Conservation (phyloP, 2,888 invertebrate species). For the Unio delphinus region DNA sequence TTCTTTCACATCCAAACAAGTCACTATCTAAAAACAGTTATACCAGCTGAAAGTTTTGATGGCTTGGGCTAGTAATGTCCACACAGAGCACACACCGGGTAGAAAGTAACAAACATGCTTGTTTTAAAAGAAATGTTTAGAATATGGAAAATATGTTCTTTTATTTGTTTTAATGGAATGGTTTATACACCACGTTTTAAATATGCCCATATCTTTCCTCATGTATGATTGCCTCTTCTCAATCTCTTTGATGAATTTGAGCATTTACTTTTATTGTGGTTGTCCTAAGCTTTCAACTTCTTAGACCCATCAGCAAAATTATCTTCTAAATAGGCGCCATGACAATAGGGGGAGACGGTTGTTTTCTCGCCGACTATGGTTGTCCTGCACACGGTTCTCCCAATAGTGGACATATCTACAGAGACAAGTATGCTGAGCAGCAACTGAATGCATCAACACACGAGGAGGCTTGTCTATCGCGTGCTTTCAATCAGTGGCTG, state of each 20-base stretch:
- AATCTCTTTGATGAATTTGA: background rate
- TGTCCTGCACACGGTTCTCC: constrained; percentile 34
- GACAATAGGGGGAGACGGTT: constrained; percentile 43
- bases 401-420: constrained; percentile 18
- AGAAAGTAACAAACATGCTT: too few species aligned
- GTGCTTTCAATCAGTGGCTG: constrained; percentile 32
- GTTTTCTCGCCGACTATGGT: constrained; percentile 40
- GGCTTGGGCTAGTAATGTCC: too few species aligned
- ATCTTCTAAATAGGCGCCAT: constrained; percentile 31
- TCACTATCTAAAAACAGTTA: too few species aligned
- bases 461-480: constrained; percentile 34
- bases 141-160: too few species aligned
- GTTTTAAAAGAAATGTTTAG: too few species aligned
- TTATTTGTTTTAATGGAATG: too few species aligned
- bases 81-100: too few species aligned
- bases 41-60: too few species aligned
- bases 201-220: too few species aligned
- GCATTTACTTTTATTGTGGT: background rate
- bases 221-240: background rate
- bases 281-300: background rate
- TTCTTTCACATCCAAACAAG: too few species aligned
- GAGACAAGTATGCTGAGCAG: constrained; percentile 36
- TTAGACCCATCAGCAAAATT: too few species aligned
- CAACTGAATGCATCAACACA: constrained; percentile 17
- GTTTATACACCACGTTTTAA: too few species aligned